Conservation (phyloP, 2,797 vertebrate genomes). For the Dicrostonyx torquatus region DNA sequence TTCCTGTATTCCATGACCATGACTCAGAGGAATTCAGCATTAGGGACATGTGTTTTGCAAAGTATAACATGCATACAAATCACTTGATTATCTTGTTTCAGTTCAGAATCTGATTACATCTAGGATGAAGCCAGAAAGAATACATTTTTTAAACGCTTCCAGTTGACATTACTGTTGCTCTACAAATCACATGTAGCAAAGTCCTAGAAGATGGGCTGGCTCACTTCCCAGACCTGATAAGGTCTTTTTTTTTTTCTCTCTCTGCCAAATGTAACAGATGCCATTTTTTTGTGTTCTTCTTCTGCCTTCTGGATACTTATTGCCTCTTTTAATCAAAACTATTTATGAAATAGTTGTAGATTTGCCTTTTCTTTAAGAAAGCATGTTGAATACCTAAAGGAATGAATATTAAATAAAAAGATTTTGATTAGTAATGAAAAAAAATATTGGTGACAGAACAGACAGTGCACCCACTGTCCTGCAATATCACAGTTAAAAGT, state of each 20-base stretch:
- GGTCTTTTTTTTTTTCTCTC: not conserved
- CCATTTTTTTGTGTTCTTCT: not conserved
- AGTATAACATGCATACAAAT: not conserved
- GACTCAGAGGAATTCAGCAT: not conserved
- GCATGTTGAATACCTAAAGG: not conserved
- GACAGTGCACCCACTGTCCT: not conserved
- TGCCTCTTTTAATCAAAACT: not conserved
- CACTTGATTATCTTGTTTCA: constrained; percentile 36
- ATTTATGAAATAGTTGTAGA: not conserved
- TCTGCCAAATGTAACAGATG: not conserved
- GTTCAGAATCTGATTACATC: constrained; percentile 23
- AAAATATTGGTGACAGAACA: not conserved
- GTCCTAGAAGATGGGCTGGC: not conserved
- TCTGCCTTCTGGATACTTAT: not conserved
- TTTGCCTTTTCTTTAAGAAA: constrained; percentile 40
- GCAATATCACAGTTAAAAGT: not conserved
- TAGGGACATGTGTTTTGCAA: constrained; percentile 4
- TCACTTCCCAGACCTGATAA: not conserved
- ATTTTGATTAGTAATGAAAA: constrained; percentile 33
- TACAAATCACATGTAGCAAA: not conserved
- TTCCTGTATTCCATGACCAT: not conserved
- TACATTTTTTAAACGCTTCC: constrained; percentile 32
- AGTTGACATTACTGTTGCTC: not conserved
- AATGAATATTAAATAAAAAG: not conserved
- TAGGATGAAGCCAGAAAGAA: not conserved